phyloP scores from a whole-genome alignment of 1,140 invertebrate genomes.

The Colletes latitarsis region DNA sequence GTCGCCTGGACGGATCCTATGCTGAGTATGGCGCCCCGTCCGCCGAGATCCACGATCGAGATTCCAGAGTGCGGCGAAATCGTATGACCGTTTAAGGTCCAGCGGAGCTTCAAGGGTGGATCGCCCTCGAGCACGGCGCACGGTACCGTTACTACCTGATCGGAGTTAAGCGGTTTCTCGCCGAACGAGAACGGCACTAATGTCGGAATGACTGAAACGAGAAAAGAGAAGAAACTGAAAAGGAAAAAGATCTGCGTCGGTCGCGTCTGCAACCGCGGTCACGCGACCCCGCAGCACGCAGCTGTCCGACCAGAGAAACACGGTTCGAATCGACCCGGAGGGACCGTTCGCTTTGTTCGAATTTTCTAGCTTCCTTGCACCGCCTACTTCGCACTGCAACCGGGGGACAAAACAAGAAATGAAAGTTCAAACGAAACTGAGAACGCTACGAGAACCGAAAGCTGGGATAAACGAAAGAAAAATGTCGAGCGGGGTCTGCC shows the following conservation, averaged over 20 bases:
- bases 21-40: conserved; percentile 86
- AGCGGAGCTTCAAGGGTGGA: conserved; percentile 83
- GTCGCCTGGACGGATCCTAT: conserved; percentile 86
- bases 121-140: conserved; percentile 81
- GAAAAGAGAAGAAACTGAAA: conserved; percentile 59
- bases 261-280: background rate
- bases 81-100: conserved; percentile 83
- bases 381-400: background rate
- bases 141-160: conserved; percentile 81
- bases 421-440: background rate
- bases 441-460: background rate
- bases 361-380: background rate
- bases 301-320: background rate
- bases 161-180: conserved; percentile 81
- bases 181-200: conserved; percentile 84
- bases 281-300: background rate
- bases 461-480: too few relatives aligned
- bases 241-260: conserved; percentile 10
- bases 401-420: background rate
- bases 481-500: too few relatives aligned
- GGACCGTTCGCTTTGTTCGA: background rate
- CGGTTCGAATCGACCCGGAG: background rate
- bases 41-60: conserved; percentile 85
- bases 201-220: conserved; percentile 83
- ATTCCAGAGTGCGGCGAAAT: conserved; percentile 84